Conservation (phyloP, 2,113 vertebrate genomes). For the Phyllopteryx taeniolatus region DNA sequence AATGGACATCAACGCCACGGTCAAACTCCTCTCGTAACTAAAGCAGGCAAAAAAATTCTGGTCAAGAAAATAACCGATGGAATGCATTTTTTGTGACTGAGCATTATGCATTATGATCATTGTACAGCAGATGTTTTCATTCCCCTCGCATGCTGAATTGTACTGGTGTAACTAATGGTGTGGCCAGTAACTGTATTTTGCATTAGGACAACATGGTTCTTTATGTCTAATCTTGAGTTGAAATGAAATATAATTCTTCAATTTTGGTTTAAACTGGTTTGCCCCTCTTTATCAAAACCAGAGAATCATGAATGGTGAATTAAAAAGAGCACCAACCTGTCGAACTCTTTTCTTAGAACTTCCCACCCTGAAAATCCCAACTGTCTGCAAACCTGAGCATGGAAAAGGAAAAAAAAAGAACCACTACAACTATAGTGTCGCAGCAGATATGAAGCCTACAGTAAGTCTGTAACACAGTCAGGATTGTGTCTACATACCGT, state of each 20-base stretch:
- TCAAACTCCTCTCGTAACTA: slow-evolving; percentile 94
- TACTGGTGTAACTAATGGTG: too few species aligned
- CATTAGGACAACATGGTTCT: too few species aligned
- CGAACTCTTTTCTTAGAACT: slow-evolving; percentile 98
- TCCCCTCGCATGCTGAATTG: neutral
- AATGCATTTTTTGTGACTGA: neutral
- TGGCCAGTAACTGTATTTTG: too few species aligned
- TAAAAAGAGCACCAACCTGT: slow-evolving; percentile 75
- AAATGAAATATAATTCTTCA: neutral
- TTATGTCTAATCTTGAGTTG: too few species aligned
- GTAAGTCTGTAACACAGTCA: neutral
- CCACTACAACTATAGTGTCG: neutral
- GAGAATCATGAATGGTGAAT: neutral
- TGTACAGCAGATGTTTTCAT: neutral
- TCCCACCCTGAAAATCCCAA: slow-evolving; percentile 97
- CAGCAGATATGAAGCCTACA: too few species aligned
- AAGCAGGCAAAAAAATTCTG: slow-evolving; percentile 9
- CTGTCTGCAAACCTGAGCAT: slow-evolving; percentile 88
- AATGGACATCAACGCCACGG: slow-evolving; percentile 82
- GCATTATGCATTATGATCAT: neutral
- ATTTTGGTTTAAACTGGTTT: neutral
- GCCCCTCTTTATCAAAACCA: neutral
- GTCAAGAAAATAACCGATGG: neutral
- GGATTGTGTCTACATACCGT: slow-evolving; percentile 74
- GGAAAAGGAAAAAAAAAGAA: neutral